phyloP scores from a whole-genome alignment of 2,797 vertebrate genomes.

The Neoniphon sammara region DNA sequence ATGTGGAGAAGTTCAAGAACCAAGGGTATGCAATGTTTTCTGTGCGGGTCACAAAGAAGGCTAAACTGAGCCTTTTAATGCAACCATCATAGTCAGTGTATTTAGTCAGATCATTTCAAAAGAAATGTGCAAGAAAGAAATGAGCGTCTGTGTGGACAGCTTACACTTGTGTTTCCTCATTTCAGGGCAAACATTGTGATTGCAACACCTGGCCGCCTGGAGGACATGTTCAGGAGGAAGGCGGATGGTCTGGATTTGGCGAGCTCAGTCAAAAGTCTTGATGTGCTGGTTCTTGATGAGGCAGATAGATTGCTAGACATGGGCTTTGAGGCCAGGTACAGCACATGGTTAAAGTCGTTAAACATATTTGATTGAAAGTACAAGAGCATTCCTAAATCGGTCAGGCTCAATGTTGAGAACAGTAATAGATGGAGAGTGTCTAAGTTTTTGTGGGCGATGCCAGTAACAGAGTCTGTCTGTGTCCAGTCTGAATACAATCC shows the following conservation, averaged over 20 bases:
- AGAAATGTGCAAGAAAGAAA: background rate
- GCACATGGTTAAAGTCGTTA: background rate
- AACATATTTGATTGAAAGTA: too few relatives aligned
- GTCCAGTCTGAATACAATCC: slow-evolving; percentile 91
- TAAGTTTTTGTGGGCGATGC: too few relatives aligned
- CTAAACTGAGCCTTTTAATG: background rate
- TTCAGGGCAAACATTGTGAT: slow-evolving; percentile 92
- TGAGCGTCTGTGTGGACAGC: too few relatives aligned
- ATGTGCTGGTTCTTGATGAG: slow-evolving; percentile 96
- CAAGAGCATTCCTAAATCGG: too few relatives aligned
- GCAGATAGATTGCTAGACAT: slow-evolving; percentile 95
- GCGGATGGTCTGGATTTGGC: slow-evolving; percentile 91
- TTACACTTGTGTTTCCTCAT: background rate
- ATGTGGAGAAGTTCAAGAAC: slow-evolving; percentile 91
- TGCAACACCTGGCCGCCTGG: slow-evolving; percentile 93
- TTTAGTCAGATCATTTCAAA: background rate
- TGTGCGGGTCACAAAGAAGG: background rate
- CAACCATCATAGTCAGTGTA: background rate
- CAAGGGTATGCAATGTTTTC: slow-evolving; percentile 82
- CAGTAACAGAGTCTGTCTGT: background rate
- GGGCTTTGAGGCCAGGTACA: slow-evolving; percentile 94
- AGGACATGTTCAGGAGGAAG: slow-evolving; percentile 96
- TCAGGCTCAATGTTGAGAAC: too few relatives aligned
- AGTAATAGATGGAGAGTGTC: too few relatives aligned
- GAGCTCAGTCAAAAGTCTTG: slow-evolving; percentile 87